These are phyloP conservation scores for Dipodomys spectabilis DNA, from an alignment of 2,113 vertebrate genomes.

Conservation along the genomic window DNA sequence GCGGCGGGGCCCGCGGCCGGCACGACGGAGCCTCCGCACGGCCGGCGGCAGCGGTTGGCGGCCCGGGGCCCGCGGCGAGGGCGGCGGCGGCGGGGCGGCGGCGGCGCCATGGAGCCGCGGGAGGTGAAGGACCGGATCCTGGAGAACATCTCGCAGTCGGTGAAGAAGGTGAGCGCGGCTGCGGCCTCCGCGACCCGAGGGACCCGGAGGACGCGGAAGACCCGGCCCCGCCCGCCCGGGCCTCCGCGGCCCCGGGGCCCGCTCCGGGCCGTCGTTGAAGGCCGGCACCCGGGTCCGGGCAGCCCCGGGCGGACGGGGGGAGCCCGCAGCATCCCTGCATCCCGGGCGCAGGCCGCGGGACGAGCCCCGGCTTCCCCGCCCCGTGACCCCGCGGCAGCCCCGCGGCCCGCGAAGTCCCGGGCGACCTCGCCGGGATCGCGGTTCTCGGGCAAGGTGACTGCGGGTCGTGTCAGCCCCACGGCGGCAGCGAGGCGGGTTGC, in stretches of 20 bases:
- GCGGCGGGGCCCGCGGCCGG: slow-evolving; percentile 72
- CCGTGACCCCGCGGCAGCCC: background rate
- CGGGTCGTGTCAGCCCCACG: too few relatives aligned
- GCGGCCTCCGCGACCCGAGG: background rate
- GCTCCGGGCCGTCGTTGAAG: slow-evolving; percentile 26
- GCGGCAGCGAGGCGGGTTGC: too few relatives aligned
- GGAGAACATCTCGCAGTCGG: slow-evolving; percentile 96
- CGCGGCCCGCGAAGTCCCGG: background rate
- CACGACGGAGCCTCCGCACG: slow-evolving; percentile 78
- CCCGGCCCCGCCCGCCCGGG: background rate
- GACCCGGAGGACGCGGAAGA: background rate
- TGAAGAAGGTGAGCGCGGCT: slow-evolving; percentile 93
- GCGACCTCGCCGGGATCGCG: background rate
- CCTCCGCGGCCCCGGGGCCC: background rate
- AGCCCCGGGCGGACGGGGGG: background rate
- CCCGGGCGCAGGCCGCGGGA: background rate
- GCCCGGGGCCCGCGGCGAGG: slow-evolving; percentile 72
- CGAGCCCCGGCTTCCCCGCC: background rate
- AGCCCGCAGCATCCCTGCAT: background rate
- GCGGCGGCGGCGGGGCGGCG: slow-evolving; percentile 77
- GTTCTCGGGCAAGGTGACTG: background rate
- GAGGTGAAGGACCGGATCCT: slow-evolving; percentile 98
- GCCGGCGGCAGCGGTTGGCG: slow-evolving; percentile 79
- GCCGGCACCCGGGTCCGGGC: background rate
- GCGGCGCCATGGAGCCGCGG: slow-evolving; percentile 92